Percentiles rank a stretch among this genome's conserved stretches.
Conservation (phyloP, 2,888 invertebrate species). For the Epistrophella euchroma region DNA sequence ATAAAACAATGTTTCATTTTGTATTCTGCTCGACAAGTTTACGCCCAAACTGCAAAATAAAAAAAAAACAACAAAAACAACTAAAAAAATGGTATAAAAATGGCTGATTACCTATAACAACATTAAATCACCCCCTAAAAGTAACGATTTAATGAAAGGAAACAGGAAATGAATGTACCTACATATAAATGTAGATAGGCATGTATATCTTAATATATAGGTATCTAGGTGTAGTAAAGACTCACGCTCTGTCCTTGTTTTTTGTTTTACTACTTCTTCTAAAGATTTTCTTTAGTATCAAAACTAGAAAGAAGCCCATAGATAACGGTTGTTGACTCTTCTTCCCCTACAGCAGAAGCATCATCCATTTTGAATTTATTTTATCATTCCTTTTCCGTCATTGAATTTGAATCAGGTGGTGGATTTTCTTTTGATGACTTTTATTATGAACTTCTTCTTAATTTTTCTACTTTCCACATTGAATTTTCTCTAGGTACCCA, state of each 20-base stretch:
- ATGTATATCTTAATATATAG: too few species aligned
- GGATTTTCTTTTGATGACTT: conserved; percentile 1
- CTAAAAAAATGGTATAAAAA: neutral
- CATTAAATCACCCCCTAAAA: neutral
- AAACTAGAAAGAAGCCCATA: neutral
- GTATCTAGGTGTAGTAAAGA: neutral
- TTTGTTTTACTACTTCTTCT: neutral
- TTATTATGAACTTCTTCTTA: conserved; percentile 8
- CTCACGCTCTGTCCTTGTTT: neutral
- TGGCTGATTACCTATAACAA: neutral
- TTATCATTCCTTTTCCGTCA: conserved; percentile 12
- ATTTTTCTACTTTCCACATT: neutral
- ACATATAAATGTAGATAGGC: neutral
- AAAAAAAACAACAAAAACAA: neutral
- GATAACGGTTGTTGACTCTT: neutral
- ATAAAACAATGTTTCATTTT: neutral
- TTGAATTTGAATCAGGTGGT: conserved; percentile 31
- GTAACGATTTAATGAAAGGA: neutral
- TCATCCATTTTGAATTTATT: conserved; percentile 13
- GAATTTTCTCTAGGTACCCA: neutral
- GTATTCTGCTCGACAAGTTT: neutral
- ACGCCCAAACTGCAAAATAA: neutral
- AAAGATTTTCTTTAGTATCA: neutral
- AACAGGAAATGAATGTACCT: neutral
- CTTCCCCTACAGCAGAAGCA: neutral